A percentile compares a stretch with the other conserved stretches of the same genome.
Evolutionary conservation across 1,140 invertebrate species (phyloP).

Genomic region (Drosophila ogumai): DNA sequence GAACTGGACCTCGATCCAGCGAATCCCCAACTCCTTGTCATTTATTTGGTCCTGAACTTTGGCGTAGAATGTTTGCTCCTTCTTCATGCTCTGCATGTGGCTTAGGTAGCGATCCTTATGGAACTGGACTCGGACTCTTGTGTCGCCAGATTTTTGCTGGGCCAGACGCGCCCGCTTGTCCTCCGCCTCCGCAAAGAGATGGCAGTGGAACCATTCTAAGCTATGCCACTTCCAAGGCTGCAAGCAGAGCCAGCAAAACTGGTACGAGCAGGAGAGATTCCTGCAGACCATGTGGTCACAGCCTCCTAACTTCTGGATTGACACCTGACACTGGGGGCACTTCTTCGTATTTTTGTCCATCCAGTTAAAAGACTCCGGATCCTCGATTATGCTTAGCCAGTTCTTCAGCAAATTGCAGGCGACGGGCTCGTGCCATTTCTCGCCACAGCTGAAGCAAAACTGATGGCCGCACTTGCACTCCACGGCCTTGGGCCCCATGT

Average conservation of each 20-base stretch:
- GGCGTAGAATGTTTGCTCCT: conserved; percentile 97
- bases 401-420: conserved; percentile 95
- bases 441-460: conserved; percentile 98
- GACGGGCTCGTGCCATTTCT: conserved; percentile 99
- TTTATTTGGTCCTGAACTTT: conserved; percentile 99
- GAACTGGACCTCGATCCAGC: conserved; percentile 99
- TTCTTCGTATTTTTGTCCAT: conserved; percentile 99
- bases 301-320: conserved; percentile 98
- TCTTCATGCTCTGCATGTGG: conserved; percentile 98
- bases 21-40: conserved; percentile 99
- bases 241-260: conserved; percentile 99
- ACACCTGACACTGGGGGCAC: conserved; percentile 99
- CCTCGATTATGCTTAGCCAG: conserved; percentile 99
- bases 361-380: conserved; percentile 99
- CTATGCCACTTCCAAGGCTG: conserved; percentile 99
- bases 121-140: conserved; percentile 91
- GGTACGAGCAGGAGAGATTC: conserved; percentile 98
- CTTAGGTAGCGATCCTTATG: conserved; percentile 99
- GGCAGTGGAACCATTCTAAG: conserved; percentile 99
- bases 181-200: conserved; percentile 98
- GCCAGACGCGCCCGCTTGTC: conserved; percentile 97
- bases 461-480: conserved; percentile 95
- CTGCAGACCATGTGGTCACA: conserved; percentile 99
- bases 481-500: conserved; percentile 95
- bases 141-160: conserved; percentile 96